Evolutionary conservation across 1,140 invertebrate species (phyloP), one percentile per base, ranked within the genome.

Genomic region (Bombus consobrinus): DNA sequence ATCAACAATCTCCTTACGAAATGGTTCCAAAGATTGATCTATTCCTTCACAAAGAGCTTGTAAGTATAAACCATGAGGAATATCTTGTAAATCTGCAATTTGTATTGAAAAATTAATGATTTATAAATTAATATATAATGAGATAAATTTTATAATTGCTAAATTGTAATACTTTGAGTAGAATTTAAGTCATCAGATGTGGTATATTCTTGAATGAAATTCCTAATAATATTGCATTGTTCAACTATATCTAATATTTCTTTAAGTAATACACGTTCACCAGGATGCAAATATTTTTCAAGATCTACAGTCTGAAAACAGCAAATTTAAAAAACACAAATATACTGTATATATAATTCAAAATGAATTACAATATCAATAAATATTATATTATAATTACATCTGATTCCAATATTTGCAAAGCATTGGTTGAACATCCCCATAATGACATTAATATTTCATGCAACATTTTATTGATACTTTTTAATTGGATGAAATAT

Each of bases 21-120:
- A 97, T n/a, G 96, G 95, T 79, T 96, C 93, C 9, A 97, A 93
- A 0, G 96, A 95, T 83, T 94, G 91, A 76, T 96, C 94, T 77
- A 97, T 94, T 18, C 96, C 97, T 93, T 96, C 94, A 39, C 96
- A 96, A 83, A 97, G 96, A 64, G 96, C 96, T 88, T 95, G 95
- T 37, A 97, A 91, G 91, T 97, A 97, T 34, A 96, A 89, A 5
- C 96, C 96, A 79, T 93, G 84, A 25, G 34, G 32, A 9, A 80
- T 18, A 73, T 78, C 85, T 79, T 66, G 79, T 68, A 87, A 74
- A 69, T 90, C 90, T 93, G 39, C 13, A 88, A 79, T 64, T 74
- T 41, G 28, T 59, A 76, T 88, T 47, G 39, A 22, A n/a, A 9
- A 75, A 71, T 68, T 34, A 69, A 78, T 41, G n/a, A 2, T n/a